These are phyloP conservation scores for Sciurus niger DNA, from an alignment of 2,113 vertebrate genomes.

Conservation along the genomic window DNA sequence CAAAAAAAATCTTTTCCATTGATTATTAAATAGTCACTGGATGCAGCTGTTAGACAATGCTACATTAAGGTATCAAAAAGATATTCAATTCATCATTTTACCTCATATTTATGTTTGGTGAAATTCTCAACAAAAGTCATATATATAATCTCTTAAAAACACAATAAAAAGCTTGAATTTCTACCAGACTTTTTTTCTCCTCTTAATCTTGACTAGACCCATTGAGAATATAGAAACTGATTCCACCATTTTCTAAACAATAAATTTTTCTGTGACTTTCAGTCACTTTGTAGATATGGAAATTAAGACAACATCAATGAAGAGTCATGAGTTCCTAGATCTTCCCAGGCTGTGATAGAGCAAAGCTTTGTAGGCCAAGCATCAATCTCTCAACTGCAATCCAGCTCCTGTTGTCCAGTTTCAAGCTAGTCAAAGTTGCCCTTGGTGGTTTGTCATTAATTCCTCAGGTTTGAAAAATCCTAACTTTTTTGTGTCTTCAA, in stretches of 20 bases:
- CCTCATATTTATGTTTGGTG: neutral
- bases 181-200: neutral
- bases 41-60: neutral
- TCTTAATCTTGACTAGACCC: neutral
- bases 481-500: neutral
- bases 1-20: neutral
- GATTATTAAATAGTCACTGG: neutral
- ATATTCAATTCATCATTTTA: neutral
- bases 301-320: neutral
- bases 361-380: neutral
- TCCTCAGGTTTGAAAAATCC: neutral
- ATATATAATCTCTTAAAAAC: neutral
- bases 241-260: neutral
- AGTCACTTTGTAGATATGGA: neutral
- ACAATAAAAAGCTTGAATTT: neutral
- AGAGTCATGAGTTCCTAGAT: accelerated
- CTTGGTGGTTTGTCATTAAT: neutral
- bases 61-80: neutral
- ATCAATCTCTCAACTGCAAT: neutral
- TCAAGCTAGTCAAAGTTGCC: neutral
- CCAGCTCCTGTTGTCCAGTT: neutral
- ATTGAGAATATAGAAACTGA: neutral
- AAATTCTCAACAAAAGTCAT: neutral
- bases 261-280: conserved; percentile 7
- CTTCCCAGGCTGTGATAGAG: neutral